phyloP scores from a whole-genome alignment of 2,113 vertebrate genomes.

The Chaetodon trifascialis region DNA sequence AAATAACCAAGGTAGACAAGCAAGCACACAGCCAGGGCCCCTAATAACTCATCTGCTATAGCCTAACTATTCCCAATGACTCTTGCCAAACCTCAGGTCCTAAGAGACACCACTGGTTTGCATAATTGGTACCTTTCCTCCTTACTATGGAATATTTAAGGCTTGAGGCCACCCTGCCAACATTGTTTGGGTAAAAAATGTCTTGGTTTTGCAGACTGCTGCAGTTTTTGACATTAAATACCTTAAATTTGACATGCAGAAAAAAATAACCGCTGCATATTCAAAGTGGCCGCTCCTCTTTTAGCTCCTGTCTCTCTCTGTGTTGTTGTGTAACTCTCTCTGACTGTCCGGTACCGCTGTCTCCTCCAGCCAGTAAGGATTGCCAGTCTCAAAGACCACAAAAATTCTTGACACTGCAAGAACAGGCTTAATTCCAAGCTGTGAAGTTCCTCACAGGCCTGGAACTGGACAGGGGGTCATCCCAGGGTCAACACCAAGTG shows the following conservation, averaged over 20 bases:
- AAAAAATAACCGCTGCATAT: constrained; percentile 30
- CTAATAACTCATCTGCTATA: constrained; percentile 51
- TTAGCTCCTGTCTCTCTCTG: constrained; percentile 41
- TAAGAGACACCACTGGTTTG: constrained; percentile 58
- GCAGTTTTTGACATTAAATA: constrained; percentile 52
- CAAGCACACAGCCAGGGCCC: constrained; percentile 27
- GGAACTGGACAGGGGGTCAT: constrained; percentile 78
- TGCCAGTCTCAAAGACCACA: constrained; percentile 61
- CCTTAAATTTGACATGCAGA: constrained; percentile 26
- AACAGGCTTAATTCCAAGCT: constrained; percentile 81
- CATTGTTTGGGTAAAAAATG: constrained; percentile 30
- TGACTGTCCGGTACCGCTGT: constrained; percentile 33
- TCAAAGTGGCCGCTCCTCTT: constrained; percentile 46
- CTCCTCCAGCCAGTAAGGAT: constrained; percentile 35
- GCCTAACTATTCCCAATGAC: constrained; percentile 37
- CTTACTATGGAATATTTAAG: constrained; percentile 53
- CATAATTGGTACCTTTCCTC: constrained; percentile 62
- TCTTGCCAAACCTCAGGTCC: constrained; percentile 63
- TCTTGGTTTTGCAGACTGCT: constrained; percentile 28
- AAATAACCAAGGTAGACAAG: constrained; percentile 43
- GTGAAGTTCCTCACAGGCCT: constrained; percentile 84
- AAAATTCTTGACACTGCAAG: constrained; percentile 78
- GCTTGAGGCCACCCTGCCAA: constrained; percentile 31
- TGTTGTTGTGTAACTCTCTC: constrained; percentile 55
- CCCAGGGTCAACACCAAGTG: constrained; percentile 74